Base-by-base conservation (phyloP, 2,888 invertebrate genomes). In the Drosophila meridiana region DNA sequence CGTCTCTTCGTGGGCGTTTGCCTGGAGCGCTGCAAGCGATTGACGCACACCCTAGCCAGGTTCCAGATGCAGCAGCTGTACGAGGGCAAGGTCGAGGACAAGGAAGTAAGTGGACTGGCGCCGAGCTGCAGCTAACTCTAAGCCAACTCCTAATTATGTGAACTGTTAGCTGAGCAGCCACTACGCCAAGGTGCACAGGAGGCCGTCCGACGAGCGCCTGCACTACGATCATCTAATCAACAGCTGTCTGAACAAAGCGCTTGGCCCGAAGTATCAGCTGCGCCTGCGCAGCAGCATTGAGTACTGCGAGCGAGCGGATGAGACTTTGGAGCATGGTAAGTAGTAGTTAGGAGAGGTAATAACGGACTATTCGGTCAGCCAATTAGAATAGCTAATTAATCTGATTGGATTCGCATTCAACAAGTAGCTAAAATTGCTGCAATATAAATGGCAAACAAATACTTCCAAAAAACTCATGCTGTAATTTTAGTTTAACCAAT, bases 1-100 rank as follows among this genome's bases (percentile, higher is more conserved):
- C 85, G 70, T 38, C 61, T 92, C 0, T 87, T 91, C 43, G 80
- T 91, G 66, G 92, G 92, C 2, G 85, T 92, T 0, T 92, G 92
- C 57, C 60, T 92, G 43, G 82, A 91, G 40, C 76, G 66, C n/a
- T 92, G 92, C 62, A 78, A 80, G 40, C 61, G 68, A 1, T 28
- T 61, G 0, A 30, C 89, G 0, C 64, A 65, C 14, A 55, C 82
- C 0, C 60, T 87, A 0, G 67, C 65, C 42, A 53, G 64, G 38
- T 77, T 70, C 32, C 78, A 78, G 14, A 55, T 78, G 26, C 74
- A 84, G 6, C 75, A 80, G 34, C 70, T 78, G 1, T 77, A 80
- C 38, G 64, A 71, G 4, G 83, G 78, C 5, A 67, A 69, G 8
- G 76, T 78, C 0, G 13, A 55, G 9, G 82, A 78, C 36, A 66